phyloP scores from a whole-genome alignment of 2,888 invertebrate genomes.

The Eustalomyia histrio region DNA sequence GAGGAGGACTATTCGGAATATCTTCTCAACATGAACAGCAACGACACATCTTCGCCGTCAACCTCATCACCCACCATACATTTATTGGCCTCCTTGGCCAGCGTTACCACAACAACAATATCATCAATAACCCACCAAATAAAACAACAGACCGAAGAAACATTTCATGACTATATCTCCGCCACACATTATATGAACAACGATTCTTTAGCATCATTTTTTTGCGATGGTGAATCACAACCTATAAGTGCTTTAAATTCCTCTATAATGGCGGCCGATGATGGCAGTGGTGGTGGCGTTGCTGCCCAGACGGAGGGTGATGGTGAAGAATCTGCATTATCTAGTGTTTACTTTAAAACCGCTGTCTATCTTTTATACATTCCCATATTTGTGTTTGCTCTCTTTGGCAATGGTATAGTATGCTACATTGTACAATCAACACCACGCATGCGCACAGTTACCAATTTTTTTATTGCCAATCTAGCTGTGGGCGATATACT shows the following conservation, averaged over 20 bases:
- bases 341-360: slow-evolving; percentile 83
- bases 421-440: slow-evolving; percentile 92
- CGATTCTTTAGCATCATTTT: slow-evolving; percentile 63
- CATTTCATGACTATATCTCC: slow-evolving; percentile 12
- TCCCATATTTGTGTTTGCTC: slow-evolving; percentile 85
- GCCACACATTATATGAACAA: slow-evolving; percentile 6
- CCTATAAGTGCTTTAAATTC: slow-evolving; percentile 37
- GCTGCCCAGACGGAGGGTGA: slow-evolving; percentile 54
- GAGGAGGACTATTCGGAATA: slow-evolving; percentile 48
- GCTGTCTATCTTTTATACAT: slow-evolving; percentile 86
- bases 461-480: slow-evolving; percentile 94
- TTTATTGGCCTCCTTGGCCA: slow-evolving; percentile 51
- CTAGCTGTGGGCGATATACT: slow-evolving; percentile 93
- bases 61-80: slow-evolving; percentile 39
- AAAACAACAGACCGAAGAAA: slow-evolving; percentile 25
- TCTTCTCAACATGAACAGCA: slow-evolving; percentile 25
- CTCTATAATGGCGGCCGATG: slow-evolving; percentile 19
- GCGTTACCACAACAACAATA: slow-evolving; percentile 59
- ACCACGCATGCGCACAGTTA: slow-evolving; percentile 93
- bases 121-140: slow-evolving; percentile 45
- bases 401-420: slow-evolving; percentile 88
- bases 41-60: slow-evolving; percentile 36
- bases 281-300: slow-evolving; percentile 28
- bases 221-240: slow-evolving; percentile 70
- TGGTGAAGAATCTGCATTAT: slow-evolving; percentile 71